Conservation (phyloP, 2,113 vertebrate species). For the Ammodramus savannarum region DNA sequence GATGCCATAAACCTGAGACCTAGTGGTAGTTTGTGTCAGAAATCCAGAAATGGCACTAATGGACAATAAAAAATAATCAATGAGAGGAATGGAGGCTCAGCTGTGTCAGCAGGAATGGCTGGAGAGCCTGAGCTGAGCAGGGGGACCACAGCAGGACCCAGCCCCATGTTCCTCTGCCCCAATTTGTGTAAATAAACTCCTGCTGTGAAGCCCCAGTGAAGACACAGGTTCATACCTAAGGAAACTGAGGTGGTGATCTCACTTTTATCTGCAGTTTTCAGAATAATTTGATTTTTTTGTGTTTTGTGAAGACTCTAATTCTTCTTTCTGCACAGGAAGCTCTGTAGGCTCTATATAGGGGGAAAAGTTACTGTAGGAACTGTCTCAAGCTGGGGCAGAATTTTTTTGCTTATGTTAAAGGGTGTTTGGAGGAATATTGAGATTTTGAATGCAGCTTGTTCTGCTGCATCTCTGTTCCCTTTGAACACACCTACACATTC, state of each 20-base stretch:
- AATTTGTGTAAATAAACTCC: background rate
- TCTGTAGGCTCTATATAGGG: background rate
- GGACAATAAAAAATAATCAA: background rate
- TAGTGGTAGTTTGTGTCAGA: background rate
- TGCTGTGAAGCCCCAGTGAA: accelerated
- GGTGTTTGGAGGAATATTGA: background rate
- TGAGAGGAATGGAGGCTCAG: background rate
- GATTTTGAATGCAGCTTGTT: background rate
- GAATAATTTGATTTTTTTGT: background rate
- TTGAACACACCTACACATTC: background rate
- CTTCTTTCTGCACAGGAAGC: background rate
- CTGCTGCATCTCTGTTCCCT: background rate
- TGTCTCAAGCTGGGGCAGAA: background rate
- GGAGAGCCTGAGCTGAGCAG: background rate
- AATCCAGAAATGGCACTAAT: background rate
- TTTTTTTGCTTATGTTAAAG: background rate
- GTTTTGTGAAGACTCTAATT: accelerated
- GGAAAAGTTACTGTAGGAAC: background rate
- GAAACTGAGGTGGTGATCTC: background rate
- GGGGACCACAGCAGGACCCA: background rate
- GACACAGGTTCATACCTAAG: background rate
- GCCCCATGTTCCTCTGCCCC: background rate
- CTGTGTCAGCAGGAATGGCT: background rate
- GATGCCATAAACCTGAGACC: background rate
- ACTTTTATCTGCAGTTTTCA: background rate